Evolutionary conservation across 2,113 vertebrate species (phyloP), one percentile per base, ranked within the genome.

Genomic region (Papio anubis): DNA sequence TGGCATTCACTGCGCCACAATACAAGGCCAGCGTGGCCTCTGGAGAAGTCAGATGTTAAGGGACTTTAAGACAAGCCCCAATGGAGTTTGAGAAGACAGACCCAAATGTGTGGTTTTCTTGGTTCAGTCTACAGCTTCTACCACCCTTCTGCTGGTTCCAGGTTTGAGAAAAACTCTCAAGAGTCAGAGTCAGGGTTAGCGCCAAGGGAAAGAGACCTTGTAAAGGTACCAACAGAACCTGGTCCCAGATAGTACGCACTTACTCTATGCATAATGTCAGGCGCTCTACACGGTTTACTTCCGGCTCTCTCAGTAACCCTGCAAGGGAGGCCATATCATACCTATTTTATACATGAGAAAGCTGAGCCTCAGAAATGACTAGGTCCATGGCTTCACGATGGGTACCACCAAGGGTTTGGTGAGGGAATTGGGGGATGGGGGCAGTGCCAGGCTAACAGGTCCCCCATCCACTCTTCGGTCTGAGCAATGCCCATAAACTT

Each of bases 131-230:
- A 21, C 5, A 43, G 40, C 21, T 18, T 57, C 27, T 64, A 32
- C 20, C 43, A 30, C 8, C 55, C 16, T 0, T n/a, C 21, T 17
- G 0, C 2, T 11, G 7, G 2, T 14, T 64, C 59, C 21, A n/a
- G 52, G 35, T 25, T 48, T 1, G 0, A 50, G 23, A 61, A 59
- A 45, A 43, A 27, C 16, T 73, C 32, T 45, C 2, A 10, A 68
- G 32, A n/a, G 6, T 6, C 32, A 23, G 30, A 17, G 35, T 1
- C 0, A 40, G 59, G 20, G 30, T 88, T 3, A 43, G 25, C 68
- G 12, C 27, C 13, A 52, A 76, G 25, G 52, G 6, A 45, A 5
- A 4, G 48, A 27, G 12, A 8, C 38, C 21, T 72, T 4, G 13
- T 7, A 57, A 14, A 70, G 40, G 27, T 21, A 43, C 38, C 50